Evolutionary conservation across 1,140 invertebrate species (phyloP).

Genomic region (Drosophila ficusphila): DNA sequence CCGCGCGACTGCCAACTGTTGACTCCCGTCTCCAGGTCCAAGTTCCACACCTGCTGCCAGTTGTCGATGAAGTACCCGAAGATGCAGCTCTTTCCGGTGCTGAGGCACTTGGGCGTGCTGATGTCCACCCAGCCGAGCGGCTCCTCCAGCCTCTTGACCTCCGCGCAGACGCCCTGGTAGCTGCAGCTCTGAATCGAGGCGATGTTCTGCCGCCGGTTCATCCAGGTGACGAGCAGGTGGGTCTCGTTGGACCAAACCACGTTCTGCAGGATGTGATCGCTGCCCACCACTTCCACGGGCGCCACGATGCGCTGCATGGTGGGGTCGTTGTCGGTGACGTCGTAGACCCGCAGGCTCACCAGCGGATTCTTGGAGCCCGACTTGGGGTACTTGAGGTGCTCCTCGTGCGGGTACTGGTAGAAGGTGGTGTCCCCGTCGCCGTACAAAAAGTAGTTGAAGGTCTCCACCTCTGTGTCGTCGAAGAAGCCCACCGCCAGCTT

Average conservation of each 20-base stretch:
- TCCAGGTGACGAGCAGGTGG: conserved; percentile 91
- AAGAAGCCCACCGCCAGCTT: conserved; percentile 93
- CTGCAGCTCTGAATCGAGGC: conserved; percentile 80
- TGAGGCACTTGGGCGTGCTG: conserved; percentile 61
- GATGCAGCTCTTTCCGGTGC: conserved; percentile 54
- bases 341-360: conserved; percentile 88
- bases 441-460: conserved; percentile 88
- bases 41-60: conserved; percentile 77
- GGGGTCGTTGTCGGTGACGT: conserved; percentile 85
- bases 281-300: conserved; percentile 84
- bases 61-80: conserved; percentile 76
- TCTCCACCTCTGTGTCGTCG: conserved; percentile 90
- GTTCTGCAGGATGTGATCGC: conserved; percentile 86
- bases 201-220: conserved; percentile 93
- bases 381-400: conserved; percentile 94
- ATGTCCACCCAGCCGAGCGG: conserved; percentile 73
- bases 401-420: conserved; percentile 94
- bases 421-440: conserved; percentile 87
- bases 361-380: conserved; percentile 91
- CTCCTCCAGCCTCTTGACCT: conserved; percentile 66
- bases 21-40: conserved; percentile 63
- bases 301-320: conserved; percentile 70
- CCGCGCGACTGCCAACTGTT: conserved; percentile 65
- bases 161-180: conserved; percentile 49
- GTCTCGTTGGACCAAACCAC: conserved; percentile 91